Base-by-base conservation (phyloP, 1,140 invertebrate species). In the Drosophila willistoni region DNA sequence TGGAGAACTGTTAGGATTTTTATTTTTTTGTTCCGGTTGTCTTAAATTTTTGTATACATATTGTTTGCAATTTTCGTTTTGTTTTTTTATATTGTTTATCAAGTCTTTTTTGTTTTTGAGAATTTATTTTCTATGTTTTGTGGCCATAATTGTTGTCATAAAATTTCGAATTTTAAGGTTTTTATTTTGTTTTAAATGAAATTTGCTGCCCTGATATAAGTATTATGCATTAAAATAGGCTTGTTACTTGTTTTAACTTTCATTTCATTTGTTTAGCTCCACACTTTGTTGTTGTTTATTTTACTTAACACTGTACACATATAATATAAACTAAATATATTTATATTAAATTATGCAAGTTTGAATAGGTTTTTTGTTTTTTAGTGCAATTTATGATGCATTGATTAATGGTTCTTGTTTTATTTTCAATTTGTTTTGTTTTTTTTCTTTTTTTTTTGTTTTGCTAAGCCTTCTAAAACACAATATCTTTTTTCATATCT, bases 241-340 rank as follows among this genome's bases (percentile, higher is more conserved):
- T 68, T 65, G 17, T 51, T 22, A 51, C 44, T 19, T 19, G 44
- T 22, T 51, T 51, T 51, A 51, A 51, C 44, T 71, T 47, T 67
- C 70, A 75, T 73, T 41, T 74, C 71, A 47, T 57, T 84, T 59
- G 65, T 89, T 81, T 87, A 87, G 73, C 85, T 89, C 80, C 71
- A 73, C 77, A 77, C 12, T 51, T 44, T 44, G 42, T 51, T 47
- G 17, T 51, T 51, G 17, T 51, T 51, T 51, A 51, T 51, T 89
- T 84, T 60, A 81, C 84, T 89, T 89, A 89, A 89, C 84, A 90
- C 84, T 89, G 84, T 89, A 89, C 84, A 89, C 77, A 89, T 81
- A 87, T 87, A 81, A 90, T 84, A 74, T 89, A 89, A 78, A 89
- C 81, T 87, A 89, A 73, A 77, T 77, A 68, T 86, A 86, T 87